Evolutionary conservation across 1,140 invertebrate species (phyloP), one percentile per base, ranked within the genome.

Genomic region (Leptestheria dahalacensis): DNA sequence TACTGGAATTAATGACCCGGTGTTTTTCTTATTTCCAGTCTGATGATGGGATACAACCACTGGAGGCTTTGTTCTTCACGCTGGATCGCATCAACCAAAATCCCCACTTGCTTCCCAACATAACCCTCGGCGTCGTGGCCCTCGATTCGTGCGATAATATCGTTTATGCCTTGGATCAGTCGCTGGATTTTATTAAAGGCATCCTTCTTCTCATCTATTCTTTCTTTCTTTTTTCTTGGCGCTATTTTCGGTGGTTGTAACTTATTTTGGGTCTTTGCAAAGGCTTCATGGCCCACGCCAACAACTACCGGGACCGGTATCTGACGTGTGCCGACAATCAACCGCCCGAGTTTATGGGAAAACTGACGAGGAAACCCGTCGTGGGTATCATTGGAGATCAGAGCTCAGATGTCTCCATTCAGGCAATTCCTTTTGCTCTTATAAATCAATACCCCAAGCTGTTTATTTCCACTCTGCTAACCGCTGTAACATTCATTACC

Each of bases 1-100:
- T 15, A 41, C 33, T 41, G 15, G 6, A 41, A 9, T 9, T 41
- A 41, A 41, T 41, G 15, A 41, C 15, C 15, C 6, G 15, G 15
- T 41, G 15, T 41, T 55, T 55, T 33, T 10, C 20, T 33, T 15
- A 9, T 63, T 26, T 66, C n/a, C n/a, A 76, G 73, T 63, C 63
- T n/a, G 72, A 72, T 62, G 77, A 78, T 62, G 77, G 78, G 2
- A 71, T 79, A 48, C 76, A 78, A 56, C 73, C 77, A 1, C 60
- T 80, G 57, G 78, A 80, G 66, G 77, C 78, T 1, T 68, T 80
- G 63, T 64, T 80, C 2, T 80, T 72, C 64, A 77, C 76, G 0
- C 56, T 80, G 3, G 67, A 72, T 28, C 71, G 75, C 58, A 77
- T 80, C 51, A 80, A 80, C 67, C 58, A 66, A 0, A 68, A 77